These are phyloP conservation scores for Eilema griseolum DNA, from an alignment of 2,888 invertebrate species.

Conservation along the genomic window DNA sequence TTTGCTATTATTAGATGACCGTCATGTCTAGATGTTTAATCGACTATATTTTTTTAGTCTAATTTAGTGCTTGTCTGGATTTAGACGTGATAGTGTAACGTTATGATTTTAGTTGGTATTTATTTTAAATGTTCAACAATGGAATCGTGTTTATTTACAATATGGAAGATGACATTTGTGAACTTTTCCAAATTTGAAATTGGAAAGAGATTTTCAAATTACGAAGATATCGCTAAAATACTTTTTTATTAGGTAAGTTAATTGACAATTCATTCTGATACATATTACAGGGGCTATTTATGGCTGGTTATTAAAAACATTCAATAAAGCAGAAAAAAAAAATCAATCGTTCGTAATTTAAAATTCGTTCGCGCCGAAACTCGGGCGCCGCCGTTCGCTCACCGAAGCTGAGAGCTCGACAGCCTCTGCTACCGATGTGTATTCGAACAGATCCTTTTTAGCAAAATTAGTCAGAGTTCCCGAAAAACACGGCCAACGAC, in stretches of 20 bases:
- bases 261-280: not conserved
- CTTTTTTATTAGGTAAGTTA: not conserved
- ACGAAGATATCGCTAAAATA: not conserved
- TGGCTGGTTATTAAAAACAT: slow-evolving; percentile 4
- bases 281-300: not conserved
- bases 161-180: not conserved
- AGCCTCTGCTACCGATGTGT: slow-evolving; percentile 63
- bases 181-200: not conserved
- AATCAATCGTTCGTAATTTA: slow-evolving; percentile 52
- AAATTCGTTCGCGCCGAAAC: slow-evolving; percentile 61
- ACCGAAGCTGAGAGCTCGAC: slow-evolving; percentile 50
- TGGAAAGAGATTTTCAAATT: not conserved
- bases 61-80: slow-evolving; percentile 31
- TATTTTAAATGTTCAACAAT: not conserved
- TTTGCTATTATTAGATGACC: slow-evolving; percentile 46
- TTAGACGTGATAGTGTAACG: slow-evolving; percentile 15
- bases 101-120: not conserved
- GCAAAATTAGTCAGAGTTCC: slow-evolving; percentile 84
- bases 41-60: slow-evolving; percentile 35
- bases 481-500: slow-evolving; percentile 82
- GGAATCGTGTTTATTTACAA: not conserved
- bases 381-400: slow-evolving; percentile 56
- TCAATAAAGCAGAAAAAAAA: slow-evolving; percentile 27
- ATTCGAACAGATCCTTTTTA: slow-evolving; percentile 74
- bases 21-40: slow-evolving; percentile 42